phyloP scores from a whole-genome alignment of 1,140 invertebrate genomes.

The Hyphantria cunea region DNA sequence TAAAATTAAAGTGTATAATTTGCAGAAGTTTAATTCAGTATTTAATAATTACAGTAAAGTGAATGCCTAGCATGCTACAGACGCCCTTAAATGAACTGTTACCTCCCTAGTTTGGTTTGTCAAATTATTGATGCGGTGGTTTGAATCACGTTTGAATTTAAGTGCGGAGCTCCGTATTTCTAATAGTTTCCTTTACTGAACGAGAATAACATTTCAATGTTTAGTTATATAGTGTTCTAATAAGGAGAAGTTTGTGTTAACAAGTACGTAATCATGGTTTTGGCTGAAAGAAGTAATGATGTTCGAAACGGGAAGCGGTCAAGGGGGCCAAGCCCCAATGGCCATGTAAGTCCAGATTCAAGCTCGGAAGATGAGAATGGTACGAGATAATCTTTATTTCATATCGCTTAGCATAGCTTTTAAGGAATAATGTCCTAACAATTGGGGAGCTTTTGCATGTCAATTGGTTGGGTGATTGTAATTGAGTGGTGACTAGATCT shows the following conservation, averaged over 20 bases:
- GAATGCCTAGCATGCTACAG: slow-evolving; percentile 66
- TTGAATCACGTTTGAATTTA: slow-evolving; percentile 81
- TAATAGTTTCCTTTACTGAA: slow-evolving; percentile 44
- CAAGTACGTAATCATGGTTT: slow-evolving; percentile 86
- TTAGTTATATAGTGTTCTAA: slow-evolving; percentile 47
- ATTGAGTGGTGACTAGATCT: slow-evolving; percentile 7
- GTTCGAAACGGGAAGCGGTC: slow-evolving; percentile 92
- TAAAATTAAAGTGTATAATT: background rate
- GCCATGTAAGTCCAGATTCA: slow-evolving; percentile 88
- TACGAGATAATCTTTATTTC: slow-evolving; percentile 57
- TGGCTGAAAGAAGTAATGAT: slow-evolving; percentile 92
- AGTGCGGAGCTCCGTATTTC: slow-evolving; percentile 68
- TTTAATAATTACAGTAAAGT: slow-evolving; percentile 40
- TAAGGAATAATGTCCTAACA: slow-evolving; percentile 13
- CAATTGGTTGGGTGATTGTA: slow-evolving; percentile 4
- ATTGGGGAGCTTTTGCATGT: slow-evolving; percentile 30
- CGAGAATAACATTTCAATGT: slow-evolving; percentile 48
- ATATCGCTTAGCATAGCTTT: slow-evolving; percentile 13
- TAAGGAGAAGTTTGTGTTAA: slow-evolving; percentile 36
- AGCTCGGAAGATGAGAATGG: slow-evolving; percentile 92
- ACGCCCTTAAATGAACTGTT: slow-evolving; percentile 59
- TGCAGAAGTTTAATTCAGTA: background rate
- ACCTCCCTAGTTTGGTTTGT: slow-evolving; percentile 60
- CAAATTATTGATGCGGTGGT: slow-evolving; percentile 81
- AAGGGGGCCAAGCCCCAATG: slow-evolving; percentile 93